Base-by-base conservation (phyloP, 2,113 vertebrate species). In the Ranitomeya variabilis region DNA sequence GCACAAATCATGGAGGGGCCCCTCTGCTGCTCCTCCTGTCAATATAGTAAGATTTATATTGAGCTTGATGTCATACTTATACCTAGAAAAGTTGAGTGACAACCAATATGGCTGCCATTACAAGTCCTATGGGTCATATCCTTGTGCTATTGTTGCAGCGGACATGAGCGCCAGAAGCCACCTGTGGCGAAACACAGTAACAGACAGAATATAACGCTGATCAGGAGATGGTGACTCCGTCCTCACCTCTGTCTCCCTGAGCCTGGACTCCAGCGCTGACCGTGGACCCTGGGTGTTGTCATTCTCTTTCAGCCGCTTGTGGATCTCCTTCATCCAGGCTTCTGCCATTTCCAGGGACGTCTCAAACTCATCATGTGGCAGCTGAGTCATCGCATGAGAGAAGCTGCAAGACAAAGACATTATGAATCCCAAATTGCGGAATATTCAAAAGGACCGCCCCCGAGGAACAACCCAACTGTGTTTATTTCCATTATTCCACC, bases 241-340 rank as follows among this genome's bases (percentile, higher is more conserved):
- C 60, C 91, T 87, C 92, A 99, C 98, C 97, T 99, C 96, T 0
- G 98, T 98, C 90, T 98, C 97, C 83, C 91, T 91, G 12, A 99
- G 96, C 77, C 98, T 93, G 90, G 95, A 94, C 93, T 99, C 97
- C 91, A 99, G 94, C 16, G 95, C 97, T 0, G 95, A 92, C 0
- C 94, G 94, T 89, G 98, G 97, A 3, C 98, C 98, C 83, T 95
- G 94, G 12, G 98, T 99, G 93, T 97, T 96, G 94, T 99, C 98
- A 31, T 92, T 99, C 91, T 95, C 87, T 85, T 92, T 95, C 87
- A 99, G 94, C 55, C 93, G 95, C 90, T 97, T 96, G 87, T 98
- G 96, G 83, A 97, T 92, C 0, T 92, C 93, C 90, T 91, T 93
- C 96, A 99, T 99, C 98, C 98, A 99, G 2, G 92, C 92, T 88